phyloP scores from a whole-genome alignment of 2,113 vertebrate genomes.

The Pelusios castaneus region DNA sequence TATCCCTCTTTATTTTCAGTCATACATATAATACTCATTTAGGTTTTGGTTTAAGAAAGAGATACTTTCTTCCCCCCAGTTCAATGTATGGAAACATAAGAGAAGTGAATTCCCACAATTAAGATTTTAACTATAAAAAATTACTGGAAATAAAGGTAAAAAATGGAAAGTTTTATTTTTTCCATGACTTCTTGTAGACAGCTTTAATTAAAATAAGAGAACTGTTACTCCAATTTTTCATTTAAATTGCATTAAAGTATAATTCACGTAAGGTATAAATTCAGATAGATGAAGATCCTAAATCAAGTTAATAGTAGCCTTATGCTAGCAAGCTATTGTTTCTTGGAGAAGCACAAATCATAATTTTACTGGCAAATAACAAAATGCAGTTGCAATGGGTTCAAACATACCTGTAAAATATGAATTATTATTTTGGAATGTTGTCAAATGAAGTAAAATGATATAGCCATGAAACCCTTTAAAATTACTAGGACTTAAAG shows the following conservation, averaged over 20 bases:
- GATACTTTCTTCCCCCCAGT: background rate
- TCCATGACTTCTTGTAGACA: background rate
- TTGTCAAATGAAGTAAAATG: background rate
- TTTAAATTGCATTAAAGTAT: background rate
- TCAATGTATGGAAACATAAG: conserved; percentile 13
- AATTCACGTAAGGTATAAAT: background rate
- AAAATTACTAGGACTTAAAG: conserved; percentile 23
- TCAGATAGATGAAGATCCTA: background rate
- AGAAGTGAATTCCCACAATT: background rate
- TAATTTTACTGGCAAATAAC: background rate
- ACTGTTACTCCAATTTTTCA: background rate
- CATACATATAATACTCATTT: background rate
- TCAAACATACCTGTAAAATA: background rate
- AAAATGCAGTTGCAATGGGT: background rate
- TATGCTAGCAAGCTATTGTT: background rate
- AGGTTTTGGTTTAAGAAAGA: background rate
- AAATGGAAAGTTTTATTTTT: background rate
- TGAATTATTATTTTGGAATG: background rate
- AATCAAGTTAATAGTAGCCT: background rate
- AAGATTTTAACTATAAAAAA: background rate
- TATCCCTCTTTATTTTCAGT: background rate
- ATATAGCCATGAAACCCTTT: background rate
- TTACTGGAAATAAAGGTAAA: background rate
- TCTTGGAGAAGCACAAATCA: background rate
- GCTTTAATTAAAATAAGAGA: conserved; percentile 8